These are phyloP conservation scores for Camptogramma bilineatum DNA, from an alignment of 2,888 invertebrate genomes.

Conservation along the genomic window DNA sequence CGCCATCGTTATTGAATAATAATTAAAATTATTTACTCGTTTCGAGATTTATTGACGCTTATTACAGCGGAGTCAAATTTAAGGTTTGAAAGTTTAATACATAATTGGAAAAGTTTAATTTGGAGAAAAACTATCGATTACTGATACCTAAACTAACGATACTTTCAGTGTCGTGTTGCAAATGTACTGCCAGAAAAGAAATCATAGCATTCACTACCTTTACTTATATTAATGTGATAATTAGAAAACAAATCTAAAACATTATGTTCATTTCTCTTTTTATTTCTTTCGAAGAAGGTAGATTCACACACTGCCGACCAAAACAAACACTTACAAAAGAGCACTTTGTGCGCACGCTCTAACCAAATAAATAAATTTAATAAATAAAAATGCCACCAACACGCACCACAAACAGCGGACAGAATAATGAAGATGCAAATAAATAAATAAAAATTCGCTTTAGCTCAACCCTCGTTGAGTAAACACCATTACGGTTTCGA, in stretches of 20 bases:
- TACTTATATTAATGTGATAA: no score
- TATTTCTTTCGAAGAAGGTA: background rate
- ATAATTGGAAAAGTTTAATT: background rate
- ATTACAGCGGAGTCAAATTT: background rate
- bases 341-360: background rate
- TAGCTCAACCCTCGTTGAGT: constrained; percentile 40
- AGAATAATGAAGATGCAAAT: constrained; percentile 60
- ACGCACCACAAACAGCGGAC: constrained; percentile 48
- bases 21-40: constrained; percentile 32
- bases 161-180: no score
- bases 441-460: constrained; percentile 58
- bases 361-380: constrained; percentile 9
- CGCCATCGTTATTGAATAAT: constrained; percentile 49
- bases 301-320: background rate
- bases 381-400: constrained; percentile 51
- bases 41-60: constrained; percentile 9
- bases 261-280: background rate
- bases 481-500: constrained; percentile 69
- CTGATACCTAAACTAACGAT: no score
- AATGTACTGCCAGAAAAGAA: no score
- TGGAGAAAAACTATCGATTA: no score
- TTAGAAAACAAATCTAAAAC: no score
- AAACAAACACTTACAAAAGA: background rate
- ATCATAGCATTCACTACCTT: no score
- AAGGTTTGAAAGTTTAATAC: background rate